A percentile compares a stretch with the other conserved stretches of the same genome.
Evolutionary conservation across 1,140 invertebrate species (phyloP).

Genomic region (Pristionchus pacificus): DNA sequence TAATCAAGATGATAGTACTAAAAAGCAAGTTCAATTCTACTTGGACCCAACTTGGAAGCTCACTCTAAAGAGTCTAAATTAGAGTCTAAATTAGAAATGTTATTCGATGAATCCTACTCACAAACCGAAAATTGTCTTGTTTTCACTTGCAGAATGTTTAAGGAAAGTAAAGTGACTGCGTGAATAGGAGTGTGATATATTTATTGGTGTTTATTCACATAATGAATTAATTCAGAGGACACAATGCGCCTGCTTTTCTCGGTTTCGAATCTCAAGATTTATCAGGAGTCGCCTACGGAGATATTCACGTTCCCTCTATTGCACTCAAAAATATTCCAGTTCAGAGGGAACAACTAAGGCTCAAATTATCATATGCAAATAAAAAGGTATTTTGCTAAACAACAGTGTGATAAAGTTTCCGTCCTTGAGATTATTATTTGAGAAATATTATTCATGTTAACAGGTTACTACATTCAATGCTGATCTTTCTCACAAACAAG

Average conservation of each 20-base stretch:
- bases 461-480: constrained; percentile 52
- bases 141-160: neutral
- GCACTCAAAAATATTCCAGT: constrained; percentile 53
- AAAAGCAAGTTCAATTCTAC: no score
- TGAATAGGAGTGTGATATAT: neutral
- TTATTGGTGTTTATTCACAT: neutral
- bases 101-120: no score
- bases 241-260: constrained; percentile 51
- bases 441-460: neutral
- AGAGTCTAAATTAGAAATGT: no score
- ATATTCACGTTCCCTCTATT: constrained; percentile 57
- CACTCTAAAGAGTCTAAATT: no score
- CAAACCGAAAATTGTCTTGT: neutral
- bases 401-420: no score
- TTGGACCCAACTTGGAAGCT: no score
- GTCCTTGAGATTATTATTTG: neutral
- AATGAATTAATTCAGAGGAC: constrained; percentile 44
- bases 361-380: constrained; percentile 45
- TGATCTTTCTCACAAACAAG: constrained; percentile 53
- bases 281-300: constrained; percentile 46
- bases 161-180: neutral
- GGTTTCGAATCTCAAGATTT: constrained; percentile 53
- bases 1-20: no score
- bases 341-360: constrained; percentile 50
- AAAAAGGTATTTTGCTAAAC: constrained; percentile 40